Percentiles rank a stretch among this genome's conserved stretches.
phyloP scores from a whole-genome alignment of 2,797 vertebrate genomes.

The Sebastes melanostomus region DNA sequence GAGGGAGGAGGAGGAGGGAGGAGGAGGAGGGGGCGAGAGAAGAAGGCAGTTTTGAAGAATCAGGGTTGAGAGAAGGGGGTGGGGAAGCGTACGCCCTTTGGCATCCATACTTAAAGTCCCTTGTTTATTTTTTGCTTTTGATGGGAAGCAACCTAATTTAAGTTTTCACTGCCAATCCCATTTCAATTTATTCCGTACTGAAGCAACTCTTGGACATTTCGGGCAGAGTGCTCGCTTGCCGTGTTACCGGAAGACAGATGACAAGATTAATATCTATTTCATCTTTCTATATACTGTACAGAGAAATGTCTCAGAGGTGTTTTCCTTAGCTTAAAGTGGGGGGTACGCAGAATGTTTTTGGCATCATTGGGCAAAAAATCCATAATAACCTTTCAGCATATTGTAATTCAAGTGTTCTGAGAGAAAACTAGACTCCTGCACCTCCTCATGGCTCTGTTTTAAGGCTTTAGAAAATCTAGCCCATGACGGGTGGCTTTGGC shows the following conservation, averaged over 20 bases:
- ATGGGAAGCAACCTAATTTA: background rate
- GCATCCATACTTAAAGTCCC: background rate
- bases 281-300: background rate
- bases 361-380: no score
- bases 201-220: slow-evolving; percentile 11
- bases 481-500: no score
- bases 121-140: background rate
- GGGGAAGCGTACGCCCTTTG: background rate
- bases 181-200: background rate
- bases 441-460: no score
- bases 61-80: background rate
- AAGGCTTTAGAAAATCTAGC: no score
- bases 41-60: slow-evolving; percentile 21
- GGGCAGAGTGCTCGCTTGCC: slow-evolving; percentile 3
- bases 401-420: no score
- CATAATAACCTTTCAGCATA: no score
- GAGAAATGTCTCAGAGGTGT: background rate
- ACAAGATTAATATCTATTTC: slow-evolving; percentile 23
- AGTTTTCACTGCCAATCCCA: background rate
- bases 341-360: no score
- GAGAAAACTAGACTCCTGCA: no score
- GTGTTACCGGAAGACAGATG: background rate
- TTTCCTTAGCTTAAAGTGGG: background rate
- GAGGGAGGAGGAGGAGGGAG: background rate
- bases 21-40: background rate